phyloP scores from a whole-genome alignment of 2,797 vertebrate species.

The Lophotriccus pileatus region DNA sequence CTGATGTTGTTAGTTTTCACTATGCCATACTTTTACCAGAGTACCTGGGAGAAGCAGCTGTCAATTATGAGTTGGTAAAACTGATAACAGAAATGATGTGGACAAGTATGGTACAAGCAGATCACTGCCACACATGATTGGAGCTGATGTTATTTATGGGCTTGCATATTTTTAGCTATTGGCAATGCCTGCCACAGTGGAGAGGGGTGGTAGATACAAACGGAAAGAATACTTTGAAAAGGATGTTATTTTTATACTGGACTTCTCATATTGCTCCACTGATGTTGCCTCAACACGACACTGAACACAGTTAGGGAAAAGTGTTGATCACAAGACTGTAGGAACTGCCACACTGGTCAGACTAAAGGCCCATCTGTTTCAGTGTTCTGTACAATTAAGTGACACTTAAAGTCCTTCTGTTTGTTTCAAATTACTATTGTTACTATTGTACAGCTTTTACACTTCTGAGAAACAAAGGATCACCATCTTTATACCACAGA shows the following conservation, averaged over 20 bases:
- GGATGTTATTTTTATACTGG: slow-evolving; percentile 58
- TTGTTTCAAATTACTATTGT: background rate
- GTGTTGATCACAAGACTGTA: background rate
- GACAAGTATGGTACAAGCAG: background rate
- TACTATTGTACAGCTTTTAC: background rate
- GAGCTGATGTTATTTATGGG: slow-evolving; percentile 7
- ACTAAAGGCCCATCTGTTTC: background rate
- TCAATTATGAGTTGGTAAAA: background rate
- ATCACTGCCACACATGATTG: background rate
- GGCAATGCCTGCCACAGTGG: background rate
- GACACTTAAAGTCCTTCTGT: background rate
- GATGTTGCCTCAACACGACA: background rate
- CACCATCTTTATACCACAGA: background rate
- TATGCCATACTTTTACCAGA: background rate
- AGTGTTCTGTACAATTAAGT: background rate
- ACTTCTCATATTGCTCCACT: slow-evolving; percentile 54
- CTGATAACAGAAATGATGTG: background rate
- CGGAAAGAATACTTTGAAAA: slow-evolving; percentile 53
- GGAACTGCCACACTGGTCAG: background rate
- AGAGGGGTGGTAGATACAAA: slow-evolving; percentile 5
- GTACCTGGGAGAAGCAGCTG: background rate
- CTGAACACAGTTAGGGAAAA: slow-evolving; percentile 6
- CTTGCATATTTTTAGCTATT: slow-evolving; percentile 47
- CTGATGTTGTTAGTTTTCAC: background rate
- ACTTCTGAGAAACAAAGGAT: background rate